Conservation (phyloP, 2,113 vertebrate species). For the Balaeniceps rex region DNA sequence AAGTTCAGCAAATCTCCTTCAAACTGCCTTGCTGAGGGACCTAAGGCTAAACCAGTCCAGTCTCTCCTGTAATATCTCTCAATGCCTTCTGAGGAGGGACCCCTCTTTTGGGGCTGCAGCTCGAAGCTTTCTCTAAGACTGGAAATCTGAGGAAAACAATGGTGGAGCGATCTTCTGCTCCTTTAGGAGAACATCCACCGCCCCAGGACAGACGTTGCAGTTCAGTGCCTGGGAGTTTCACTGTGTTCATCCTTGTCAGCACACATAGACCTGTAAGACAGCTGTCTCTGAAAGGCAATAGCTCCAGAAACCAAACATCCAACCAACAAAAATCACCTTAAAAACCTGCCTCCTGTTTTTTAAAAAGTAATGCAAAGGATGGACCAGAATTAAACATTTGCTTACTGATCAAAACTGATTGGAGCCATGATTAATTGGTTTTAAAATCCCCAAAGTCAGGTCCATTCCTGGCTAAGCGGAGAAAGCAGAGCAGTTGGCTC, state of each 20-base stretch:
- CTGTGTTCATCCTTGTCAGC: neutral
- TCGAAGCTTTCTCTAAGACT: neutral
- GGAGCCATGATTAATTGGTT: neutral
- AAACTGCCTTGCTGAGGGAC: neutral
- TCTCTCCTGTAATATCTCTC: neutral
- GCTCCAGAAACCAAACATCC: neutral
- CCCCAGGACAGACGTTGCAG: neutral
- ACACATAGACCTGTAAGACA: accelerated
- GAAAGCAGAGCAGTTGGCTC: neutral
- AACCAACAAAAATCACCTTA: neutral
- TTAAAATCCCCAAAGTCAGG: neutral
- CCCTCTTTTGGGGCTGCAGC: neutral
- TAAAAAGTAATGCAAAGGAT: neutral
- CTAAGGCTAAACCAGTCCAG: neutral
- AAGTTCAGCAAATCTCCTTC: neutral
- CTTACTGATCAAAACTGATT: neutral
- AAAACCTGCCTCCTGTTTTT: neutral
- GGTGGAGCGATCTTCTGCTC: neutral
- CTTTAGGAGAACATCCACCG: neutral
- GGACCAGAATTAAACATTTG: neutral
- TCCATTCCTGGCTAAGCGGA: neutral
- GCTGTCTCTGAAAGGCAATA: neutral
- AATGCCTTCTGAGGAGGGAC: neutral
- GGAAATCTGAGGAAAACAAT: neutral
- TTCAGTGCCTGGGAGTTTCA: neutral